Evolutionary conservation across 2,888 invertebrate genomes (phyloP).

Genomic region (Latrodectus elegans): DNA sequence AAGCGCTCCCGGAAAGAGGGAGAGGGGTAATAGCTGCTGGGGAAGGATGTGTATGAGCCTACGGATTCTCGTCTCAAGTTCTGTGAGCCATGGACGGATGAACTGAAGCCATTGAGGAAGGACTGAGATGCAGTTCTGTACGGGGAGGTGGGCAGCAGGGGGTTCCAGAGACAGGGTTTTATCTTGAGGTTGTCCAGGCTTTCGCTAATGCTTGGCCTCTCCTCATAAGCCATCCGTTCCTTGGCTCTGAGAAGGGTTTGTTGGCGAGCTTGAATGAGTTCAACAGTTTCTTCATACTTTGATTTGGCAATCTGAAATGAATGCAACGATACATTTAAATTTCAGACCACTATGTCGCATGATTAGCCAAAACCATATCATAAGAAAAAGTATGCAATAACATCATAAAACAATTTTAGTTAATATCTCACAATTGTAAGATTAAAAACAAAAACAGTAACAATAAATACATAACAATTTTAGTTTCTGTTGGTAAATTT

Average conservation of each 20-base stretch:
- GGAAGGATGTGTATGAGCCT: constrained; percentile 67
- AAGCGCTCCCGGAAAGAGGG: constrained; percentile 33
- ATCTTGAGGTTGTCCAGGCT: constrained; percentile 46
- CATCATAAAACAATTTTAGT: too few species aligned
- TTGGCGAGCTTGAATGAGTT: constrained; percentile 74
- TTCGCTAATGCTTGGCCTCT: constrained; percentile 26
- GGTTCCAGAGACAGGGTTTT: constrained; percentile 62
- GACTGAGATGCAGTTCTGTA: constrained; percentile 50
- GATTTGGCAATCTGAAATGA: constrained; percentile 75
- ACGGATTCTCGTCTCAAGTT: constrained; percentile 20
- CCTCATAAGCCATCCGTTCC: constrained; percentile 62
- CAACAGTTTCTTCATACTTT: constrained; percentile 77
- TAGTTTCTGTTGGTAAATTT: too few species aligned
- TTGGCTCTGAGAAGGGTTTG: constrained; percentile 72
- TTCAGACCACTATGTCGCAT: too few species aligned
- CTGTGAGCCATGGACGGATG: constrained; percentile 15
- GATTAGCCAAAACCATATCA: too few species aligned
- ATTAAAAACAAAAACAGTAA: too few species aligned
- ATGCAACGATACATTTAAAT: too few species aligned
- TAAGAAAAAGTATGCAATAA: too few species aligned
- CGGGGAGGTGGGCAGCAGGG: constrained; percentile 10
- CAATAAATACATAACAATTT: too few species aligned
- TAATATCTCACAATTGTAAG: too few species aligned
- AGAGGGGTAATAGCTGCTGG: constrained; percentile 63
- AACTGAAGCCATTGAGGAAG: constrained; percentile 23